Evolutionary conservation across 2,113 vertebrate species (phyloP).

Genomic region (Amblyopsis rosae): DNA sequence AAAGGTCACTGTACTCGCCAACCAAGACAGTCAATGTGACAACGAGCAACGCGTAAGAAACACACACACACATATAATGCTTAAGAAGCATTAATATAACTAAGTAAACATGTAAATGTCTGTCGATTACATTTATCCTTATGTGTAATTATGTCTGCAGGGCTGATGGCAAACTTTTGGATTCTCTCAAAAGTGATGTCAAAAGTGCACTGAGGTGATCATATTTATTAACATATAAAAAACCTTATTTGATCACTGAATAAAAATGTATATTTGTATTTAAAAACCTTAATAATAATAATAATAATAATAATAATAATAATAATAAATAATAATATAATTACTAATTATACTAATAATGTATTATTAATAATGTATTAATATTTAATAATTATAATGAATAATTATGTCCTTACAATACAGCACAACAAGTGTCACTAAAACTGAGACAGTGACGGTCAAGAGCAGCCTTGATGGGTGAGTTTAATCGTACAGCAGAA

Average conservation of each 20-base stretch:
- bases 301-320: no score
- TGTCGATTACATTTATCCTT: background rate
- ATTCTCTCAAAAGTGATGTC: background rate
- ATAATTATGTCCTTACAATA: constrained; percentile 16
- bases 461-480: constrained; percentile 39
- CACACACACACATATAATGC: background rate
- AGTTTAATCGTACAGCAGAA: constrained; percentile 11
- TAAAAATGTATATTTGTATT: background rate
- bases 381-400: background rate
- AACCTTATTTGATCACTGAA: fast-evolving
- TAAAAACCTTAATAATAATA: no score
- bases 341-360: no score
- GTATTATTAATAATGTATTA: no score
- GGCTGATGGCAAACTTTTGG: constrained; percentile 15
- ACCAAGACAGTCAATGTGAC: constrained; percentile 49
- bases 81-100: background rate
- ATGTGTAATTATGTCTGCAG: background rate
- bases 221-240: background rate
- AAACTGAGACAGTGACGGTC: constrained; percentile 35
- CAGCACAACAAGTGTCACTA: constrained; percentile 34
- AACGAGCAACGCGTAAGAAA: constrained; percentile 26
- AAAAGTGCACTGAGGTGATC: background rate
- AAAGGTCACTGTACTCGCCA: constrained; percentile 39
- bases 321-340: no score
- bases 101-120: background rate